phyloP scores from a whole-genome alignment of 2,888 invertebrate genomes.

The Pemphredon lugubris region DNA sequence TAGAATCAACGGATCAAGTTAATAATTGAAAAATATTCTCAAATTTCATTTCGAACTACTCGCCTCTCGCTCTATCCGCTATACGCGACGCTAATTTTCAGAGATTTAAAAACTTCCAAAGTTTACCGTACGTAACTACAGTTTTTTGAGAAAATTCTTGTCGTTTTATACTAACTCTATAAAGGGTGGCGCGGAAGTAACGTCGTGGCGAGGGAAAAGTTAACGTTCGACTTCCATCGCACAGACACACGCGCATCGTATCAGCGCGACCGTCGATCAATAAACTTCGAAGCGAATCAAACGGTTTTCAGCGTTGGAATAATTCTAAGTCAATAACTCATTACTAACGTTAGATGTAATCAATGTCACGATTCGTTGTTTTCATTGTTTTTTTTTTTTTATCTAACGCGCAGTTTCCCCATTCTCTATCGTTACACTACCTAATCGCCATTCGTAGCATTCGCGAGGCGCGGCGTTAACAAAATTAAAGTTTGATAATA shows the following conservation, averaged over 20 bases:
- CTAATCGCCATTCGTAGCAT: constrained; percentile 21
- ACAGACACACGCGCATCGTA: constrained; percentile 1
- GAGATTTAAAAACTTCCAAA: not conserved
- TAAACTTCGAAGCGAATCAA: constrained; percentile 15
- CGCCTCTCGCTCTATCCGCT: too few relatives aligned
- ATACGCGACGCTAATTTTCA: not conserved
- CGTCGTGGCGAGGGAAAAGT: not conserved
- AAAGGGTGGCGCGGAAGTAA: constrained; percentile 2
- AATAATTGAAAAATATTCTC: too few relatives aligned
- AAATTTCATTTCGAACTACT: too few relatives aligned
- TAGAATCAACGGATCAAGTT: too few relatives aligned
- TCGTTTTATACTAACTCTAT: constrained; percentile 10
- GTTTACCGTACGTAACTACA: constrained; percentile 15
- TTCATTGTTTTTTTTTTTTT: constrained; percentile 26
- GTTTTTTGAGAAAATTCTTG: constrained; percentile 8
- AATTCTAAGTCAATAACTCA: constrained; percentile 37
- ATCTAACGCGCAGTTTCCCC: constrained; percentile 9
- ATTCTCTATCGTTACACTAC: constrained; percentile 6
- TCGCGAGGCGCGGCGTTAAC: not conserved
- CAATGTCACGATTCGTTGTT: constrained; percentile 18
- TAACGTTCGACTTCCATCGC: constrained; percentile 4
- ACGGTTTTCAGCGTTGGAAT: constrained; percentile 7
- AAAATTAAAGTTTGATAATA: constrained; percentile 3
- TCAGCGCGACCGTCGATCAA: constrained; percentile 1
- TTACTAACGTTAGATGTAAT: constrained; percentile 14